Evolutionary conservation across 30 jellyfish, hydroid and myxozoan genomes (phyloP).

Genomic region (Turritopsis dohrnii): DNA sequence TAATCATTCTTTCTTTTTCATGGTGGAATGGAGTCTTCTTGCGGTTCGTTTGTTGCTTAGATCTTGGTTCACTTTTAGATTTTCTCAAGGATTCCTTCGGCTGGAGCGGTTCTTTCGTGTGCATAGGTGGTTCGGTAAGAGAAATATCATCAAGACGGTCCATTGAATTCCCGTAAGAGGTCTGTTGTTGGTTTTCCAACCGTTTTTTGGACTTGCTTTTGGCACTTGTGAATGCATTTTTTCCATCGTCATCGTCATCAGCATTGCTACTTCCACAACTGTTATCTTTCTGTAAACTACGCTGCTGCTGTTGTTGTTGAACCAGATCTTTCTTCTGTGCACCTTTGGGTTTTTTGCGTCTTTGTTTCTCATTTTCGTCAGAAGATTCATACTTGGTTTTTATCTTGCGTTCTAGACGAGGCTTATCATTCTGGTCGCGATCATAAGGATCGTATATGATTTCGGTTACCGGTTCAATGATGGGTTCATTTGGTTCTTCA

Average conservation of each 20-base stretch:
- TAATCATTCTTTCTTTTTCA: conserved; percentile 35
- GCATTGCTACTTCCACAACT: conserved; percentile 19
- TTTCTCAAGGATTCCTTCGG: not conserved
- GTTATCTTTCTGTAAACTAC: conserved; percentile 26
- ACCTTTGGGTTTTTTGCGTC: conserved; percentile 20
- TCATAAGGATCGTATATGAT: conserved; percentile 28
- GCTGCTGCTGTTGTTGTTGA: conserved; percentile 9
- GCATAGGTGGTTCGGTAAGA: conserved; percentile 94
- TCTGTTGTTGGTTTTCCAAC: conserved; percentile 24
- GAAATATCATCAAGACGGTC: conserved; percentile 91
- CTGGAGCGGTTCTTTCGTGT: conserved; percentile 45
- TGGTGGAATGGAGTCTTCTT: conserved; percentile 28
- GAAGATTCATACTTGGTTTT: conserved; percentile 18
- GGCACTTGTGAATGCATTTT: conserved; percentile 35
- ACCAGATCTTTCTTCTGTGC: not conserved
- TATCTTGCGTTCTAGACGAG: conserved; percentile 10
- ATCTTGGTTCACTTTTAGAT: not conserved
- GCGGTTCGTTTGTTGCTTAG: not conserved
- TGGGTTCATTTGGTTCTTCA: conserved; percentile 32
- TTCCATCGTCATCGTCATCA: conserved; percentile 34
- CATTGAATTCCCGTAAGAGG: conserved; percentile 30
- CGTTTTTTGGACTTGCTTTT: conserved; percentile 26
- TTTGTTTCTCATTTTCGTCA: conserved; percentile 41
- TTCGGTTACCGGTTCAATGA: conserved; percentile 26
- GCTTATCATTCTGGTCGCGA: conserved; percentile 8